Evolutionary conservation across 2,113 vertebrate genomes (phyloP), one percentile per base, ranked within the genome.

Genomic region (Passer domesticus): DNA sequence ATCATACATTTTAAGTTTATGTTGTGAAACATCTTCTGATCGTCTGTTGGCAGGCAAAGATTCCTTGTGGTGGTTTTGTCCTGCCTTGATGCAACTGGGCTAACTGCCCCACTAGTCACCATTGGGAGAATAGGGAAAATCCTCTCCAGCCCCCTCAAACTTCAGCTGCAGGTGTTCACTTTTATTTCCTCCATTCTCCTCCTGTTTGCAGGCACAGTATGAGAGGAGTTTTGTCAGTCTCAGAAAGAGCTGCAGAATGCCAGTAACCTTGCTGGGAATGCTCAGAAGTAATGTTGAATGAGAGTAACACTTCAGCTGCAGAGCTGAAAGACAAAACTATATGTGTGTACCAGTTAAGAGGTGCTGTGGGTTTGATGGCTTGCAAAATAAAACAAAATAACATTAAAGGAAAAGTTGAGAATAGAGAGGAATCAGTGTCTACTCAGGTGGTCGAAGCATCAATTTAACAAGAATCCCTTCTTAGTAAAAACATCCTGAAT

Each of bases 41-140:
- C 13, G 2, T 69, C 41, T 66, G n/a, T 49, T 6, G 1, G 47
- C 19, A 47, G 35, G 63, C 6, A 2, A 17, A 33, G 55, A 23
- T 37, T 72, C 20, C 44, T 73, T 4, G 2, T 66, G 46, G 68
- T 52, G 9, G 20, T 41, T 83, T 43, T 85, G 69, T 70, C 0
- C 0, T 83, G 28, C 44, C 62, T 53, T 78, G 43, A 15, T 86
- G 59, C 0, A 6, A 1, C 28, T 64, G 39, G 49, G 13, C n/a
- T 21, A 6, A 46, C 49, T 53, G 25, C 39, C 30, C 39, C 43
- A 7, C 2, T 79, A 23, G 4, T 79, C 5, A 2, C 46, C 39
- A 0, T 5, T 7, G 50, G 25, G n/a, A 70, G 15, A 0, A 0
- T 55, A 50, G 35, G 56, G 28, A 39, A 67, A 89, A 55, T 66